Conservation (phyloP, 2,888 invertebrate genomes). For the Apotomis turbidana region DNA sequence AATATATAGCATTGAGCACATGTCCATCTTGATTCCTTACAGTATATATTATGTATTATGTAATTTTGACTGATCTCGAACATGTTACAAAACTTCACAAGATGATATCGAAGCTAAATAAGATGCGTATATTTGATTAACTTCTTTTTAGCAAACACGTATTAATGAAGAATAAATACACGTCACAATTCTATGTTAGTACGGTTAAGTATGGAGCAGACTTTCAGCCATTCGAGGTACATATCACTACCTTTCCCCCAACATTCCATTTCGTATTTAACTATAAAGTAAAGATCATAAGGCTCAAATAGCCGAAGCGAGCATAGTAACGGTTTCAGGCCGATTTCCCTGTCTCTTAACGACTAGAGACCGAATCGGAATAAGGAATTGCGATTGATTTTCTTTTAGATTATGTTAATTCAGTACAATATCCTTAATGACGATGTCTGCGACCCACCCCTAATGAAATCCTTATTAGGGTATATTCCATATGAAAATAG, state of each 20-base stretch:
- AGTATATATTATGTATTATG: too few relatives aligned
- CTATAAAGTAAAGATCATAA: background rate
- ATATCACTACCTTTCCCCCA: constrained; percentile 10
- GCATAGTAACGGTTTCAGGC: constrained; percentile 11
- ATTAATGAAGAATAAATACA: background rate
- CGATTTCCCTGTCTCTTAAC: constrained; percentile 29
- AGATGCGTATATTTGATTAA: too few relatives aligned
- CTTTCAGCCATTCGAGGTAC: constrained; percentile 3
- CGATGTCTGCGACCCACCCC: constrained; percentile 46
- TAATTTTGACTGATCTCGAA: too few relatives aligned
- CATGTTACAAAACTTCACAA: too few relatives aligned
- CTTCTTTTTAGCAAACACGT: too few relatives aligned
- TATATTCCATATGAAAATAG: constrained; percentile 21
- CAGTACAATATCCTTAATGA: constrained; percentile 55
- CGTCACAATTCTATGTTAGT: background rate
- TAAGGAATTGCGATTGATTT: constrained; percentile 31
- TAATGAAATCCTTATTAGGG: constrained; percentile 24
- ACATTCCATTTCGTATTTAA: background rate
- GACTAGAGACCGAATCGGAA: constrained; percentile 27
- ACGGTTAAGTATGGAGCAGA: background rate
- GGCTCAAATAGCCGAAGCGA: background rate
- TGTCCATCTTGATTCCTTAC: too few relatives aligned
- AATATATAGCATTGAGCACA: too few relatives aligned
- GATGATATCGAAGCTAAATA: too few relatives aligned
- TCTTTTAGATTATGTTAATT: constrained; percentile 29